Conservation (phyloP, 2,888 invertebrate genomes). For the Alviniconcha strummeri region DNA sequence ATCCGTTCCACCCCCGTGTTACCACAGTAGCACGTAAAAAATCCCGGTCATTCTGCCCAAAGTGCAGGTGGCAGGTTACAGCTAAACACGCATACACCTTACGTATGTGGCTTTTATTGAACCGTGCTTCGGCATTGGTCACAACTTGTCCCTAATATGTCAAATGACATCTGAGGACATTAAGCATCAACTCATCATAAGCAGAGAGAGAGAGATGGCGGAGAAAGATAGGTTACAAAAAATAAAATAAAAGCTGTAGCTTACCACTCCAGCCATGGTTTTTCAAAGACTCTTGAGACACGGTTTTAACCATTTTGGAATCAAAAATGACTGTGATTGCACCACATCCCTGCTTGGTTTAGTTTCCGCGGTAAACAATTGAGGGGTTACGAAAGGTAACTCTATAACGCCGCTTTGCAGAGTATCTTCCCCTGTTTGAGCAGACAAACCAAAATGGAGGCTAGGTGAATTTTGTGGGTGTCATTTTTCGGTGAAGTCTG, state of each 20-base stretch:
- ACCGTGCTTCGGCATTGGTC: too few relatives aligned
- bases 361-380: constrained; percentile 37
- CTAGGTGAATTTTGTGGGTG: constrained; percentile 23
- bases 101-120: too few relatives aligned
- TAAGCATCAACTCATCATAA: too few relatives aligned
- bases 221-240: too few relatives aligned
- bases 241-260: background rate
- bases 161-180: too few relatives aligned
- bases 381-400: background rate
- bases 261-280: constrained; percentile 55
- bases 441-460: constrained; percentile 34
- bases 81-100: too few relatives aligned
- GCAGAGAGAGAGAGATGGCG: too few relatives aligned
- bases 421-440: constrained; percentile 16
- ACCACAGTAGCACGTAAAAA: too few relatives aligned
- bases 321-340: background rate
- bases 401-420: background rate
- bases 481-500: background rate
- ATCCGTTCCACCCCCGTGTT: too few relatives aligned
- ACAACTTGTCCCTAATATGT: too few relatives aligned
- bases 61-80: too few relatives aligned
- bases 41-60: too few relatives aligned
- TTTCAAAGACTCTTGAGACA: constrained; percentile 43
- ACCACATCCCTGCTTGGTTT: background rate
- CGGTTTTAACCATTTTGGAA: background rate